Percentiles rank a stretch among this genome's conserved stretches.
These are phyloP conservation scores for Eurosta solidaginis DNA, from an alignment of 1,140 invertebrate species.

Conservation along the genomic window DNA sequence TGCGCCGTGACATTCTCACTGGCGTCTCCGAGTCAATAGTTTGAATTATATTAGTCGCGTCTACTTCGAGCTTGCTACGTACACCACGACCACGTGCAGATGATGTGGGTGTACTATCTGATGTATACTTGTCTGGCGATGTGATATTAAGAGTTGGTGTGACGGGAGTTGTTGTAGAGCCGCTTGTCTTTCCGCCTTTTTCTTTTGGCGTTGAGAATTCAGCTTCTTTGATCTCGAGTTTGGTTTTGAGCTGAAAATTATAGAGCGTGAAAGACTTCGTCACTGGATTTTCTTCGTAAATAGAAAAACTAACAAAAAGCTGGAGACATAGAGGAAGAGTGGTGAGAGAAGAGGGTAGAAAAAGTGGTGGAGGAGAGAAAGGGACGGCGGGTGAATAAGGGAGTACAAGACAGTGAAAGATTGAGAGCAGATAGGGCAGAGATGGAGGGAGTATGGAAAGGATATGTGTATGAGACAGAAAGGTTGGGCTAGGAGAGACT, in stretches of 20 bases:
- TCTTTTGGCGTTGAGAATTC: background rate
- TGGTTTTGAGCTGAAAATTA: background rate
- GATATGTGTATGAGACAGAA: too few relatives aligned
- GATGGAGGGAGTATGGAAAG: too few relatives aligned
- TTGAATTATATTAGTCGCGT: slow-evolving; percentile 57
- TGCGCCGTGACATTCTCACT: slow-evolving; percentile 76
- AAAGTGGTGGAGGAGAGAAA: too few relatives aligned
- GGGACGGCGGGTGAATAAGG: too few relatives aligned
- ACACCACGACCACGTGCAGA: slow-evolving; percentile 40
- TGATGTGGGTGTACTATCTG: background rate
- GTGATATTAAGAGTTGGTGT: background rate
- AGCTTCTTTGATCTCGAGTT: background rate
- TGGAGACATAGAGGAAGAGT: too few relatives aligned
- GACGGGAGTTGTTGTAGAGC: background rate
- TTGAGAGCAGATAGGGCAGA: too few relatives aligned
- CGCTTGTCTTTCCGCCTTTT: background rate
- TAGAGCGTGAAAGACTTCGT: too few relatives aligned
- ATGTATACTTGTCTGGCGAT: background rate
- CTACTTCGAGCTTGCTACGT: slow-evolving; percentile 64
- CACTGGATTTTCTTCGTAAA: too few relatives aligned
- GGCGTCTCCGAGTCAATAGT: slow-evolving; percentile 60
- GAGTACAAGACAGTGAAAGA: too few relatives aligned
- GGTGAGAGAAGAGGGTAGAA: too few relatives aligned
- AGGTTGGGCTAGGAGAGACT: too few relatives aligned
- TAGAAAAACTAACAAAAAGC: too few relatives aligned